These are phyloP conservation scores for Acrocera orbiculus DNA, from an alignment of 2,888 invertebrate species.

Conservation along the genomic window DNA sequence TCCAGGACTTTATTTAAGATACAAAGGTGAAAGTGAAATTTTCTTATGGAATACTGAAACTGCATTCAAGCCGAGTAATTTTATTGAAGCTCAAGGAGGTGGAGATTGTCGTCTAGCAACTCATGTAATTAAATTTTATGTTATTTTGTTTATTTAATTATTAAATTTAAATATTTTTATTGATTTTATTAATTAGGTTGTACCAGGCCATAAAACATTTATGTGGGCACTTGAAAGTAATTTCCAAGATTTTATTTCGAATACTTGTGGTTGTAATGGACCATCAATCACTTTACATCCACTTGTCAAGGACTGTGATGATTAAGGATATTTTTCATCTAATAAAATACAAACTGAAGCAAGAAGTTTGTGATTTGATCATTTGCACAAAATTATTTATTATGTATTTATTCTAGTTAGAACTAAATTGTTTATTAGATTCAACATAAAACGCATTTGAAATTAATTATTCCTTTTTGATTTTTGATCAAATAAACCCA, in stretches of 20 bases:
- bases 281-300: constrained; percentile 43
- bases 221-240: constrained; percentile 50
- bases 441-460: no score
- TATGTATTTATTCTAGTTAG: no score
- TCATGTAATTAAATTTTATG: constrained; percentile 25
- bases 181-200: constrained; percentile 20
- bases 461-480: no score
- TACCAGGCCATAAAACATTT: constrained; percentile 38
- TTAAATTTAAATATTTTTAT: neutral
- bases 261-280: constrained; percentile 42
- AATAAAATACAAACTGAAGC: neutral
- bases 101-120: constrained; percentile 41
- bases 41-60: constrained; percentile 46
- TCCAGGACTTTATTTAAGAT: constrained; percentile 41
- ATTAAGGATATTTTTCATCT: constrained; percentile 4
- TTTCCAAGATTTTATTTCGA: constrained; percentile 44
- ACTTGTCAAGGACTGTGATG: constrained; percentile 29
- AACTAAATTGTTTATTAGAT: no score
- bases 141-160: neutral
- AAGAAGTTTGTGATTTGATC: neutral
- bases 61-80: constrained; percentile 36
- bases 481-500: no score
- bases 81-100: constrained; percentile 40
- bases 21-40: constrained; percentile 41
- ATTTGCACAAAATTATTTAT: no score